Percentiles rank a stretch among this genome's conserved stretches.
Conservation (phyloP, 1,140 invertebrate genomes). For the Batillaria attramentaria region DNA sequence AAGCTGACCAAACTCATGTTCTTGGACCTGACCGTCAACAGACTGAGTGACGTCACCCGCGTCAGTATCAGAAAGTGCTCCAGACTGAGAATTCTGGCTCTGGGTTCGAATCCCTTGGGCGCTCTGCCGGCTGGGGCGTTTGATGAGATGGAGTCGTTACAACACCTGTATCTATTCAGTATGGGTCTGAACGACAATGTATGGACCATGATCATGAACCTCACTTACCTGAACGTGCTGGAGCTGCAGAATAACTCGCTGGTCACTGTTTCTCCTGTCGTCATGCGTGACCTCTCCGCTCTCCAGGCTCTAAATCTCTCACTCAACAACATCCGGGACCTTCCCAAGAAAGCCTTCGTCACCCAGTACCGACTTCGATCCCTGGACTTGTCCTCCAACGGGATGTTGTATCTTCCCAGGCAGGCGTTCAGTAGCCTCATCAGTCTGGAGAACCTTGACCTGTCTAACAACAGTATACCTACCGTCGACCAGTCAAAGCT, state of each 20-base stretch:
- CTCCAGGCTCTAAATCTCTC: slow-evolving; percentile 32
- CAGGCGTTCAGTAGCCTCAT: slow-evolving; percentile 33
- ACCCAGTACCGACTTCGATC: slow-evolving; percentile 27
- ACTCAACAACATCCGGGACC: slow-evolving; percentile 30
- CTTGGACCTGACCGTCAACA: slow-evolving; percentile 42
- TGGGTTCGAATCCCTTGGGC: slow-evolving; percentile 32
- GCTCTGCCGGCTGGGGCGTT: slow-evolving; percentile 25
- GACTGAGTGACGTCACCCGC: slow-evolving; percentile 9
- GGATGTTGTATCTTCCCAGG: slow-evolving; percentile 26
- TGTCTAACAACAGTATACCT: slow-evolving; percentile 37
- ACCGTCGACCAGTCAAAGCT: slow-evolving; percentile 30
- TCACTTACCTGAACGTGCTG: slow-evolving; percentile 23
- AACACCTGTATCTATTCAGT: slow-evolving; percentile 32
- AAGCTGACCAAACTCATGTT: slow-evolving; percentile 28
- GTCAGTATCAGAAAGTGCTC: slow-evolving; percentile 28
- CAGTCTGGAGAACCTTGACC: slow-evolving; percentile 26
- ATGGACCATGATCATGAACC: slow-evolving; percentile 32
- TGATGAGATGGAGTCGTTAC: slow-evolving; percentile 11
- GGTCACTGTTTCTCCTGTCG: slow-evolving; percentile 13
- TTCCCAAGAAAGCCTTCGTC: slow-evolving; percentile 36
- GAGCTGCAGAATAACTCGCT: slow-evolving; percentile 35
- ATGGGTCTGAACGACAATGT: slow-evolving; percentile 39
- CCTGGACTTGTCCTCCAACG: slow-evolving; percentile 43
- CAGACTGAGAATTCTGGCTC: slow-evolving; percentile 29
- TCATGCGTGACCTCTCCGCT: slow-evolving; percentile 33